A percentile compares a stretch with the other conserved stretches of the same genome.
Evolutionary conservation across 2,888 invertebrate genomes (phyloP).

Genomic region (Pyrrhosoma nymphula): DNA sequence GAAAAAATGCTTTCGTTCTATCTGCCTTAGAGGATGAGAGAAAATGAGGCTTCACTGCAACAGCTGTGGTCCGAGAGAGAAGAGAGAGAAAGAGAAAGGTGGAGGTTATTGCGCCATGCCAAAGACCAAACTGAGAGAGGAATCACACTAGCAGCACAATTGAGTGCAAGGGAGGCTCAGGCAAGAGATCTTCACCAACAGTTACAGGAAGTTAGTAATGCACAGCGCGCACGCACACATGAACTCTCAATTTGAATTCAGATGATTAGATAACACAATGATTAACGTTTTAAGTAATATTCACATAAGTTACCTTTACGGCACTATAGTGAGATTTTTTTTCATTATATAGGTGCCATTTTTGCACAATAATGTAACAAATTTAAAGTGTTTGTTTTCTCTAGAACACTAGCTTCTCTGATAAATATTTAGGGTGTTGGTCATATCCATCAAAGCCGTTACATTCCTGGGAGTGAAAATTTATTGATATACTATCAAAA

Average conservation of each 20-base stretch:
- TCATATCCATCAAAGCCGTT: slow-evolving; percentile 43
- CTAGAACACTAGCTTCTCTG: slow-evolving; percentile 1
- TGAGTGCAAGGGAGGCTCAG: slow-evolving; percentile 92
- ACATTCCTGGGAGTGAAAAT: slow-evolving; percentile 53
- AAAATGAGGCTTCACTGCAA: slow-evolving; percentile 86
- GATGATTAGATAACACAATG: neutral
- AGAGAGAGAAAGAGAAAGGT: slow-evolving; percentile 92
- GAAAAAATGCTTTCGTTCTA: slow-evolving; percentile 51
- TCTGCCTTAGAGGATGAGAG: slow-evolving; percentile 81
- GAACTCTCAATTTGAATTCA: slow-evolving; percentile 66
- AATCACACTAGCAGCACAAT: slow-evolving; percentile 90
- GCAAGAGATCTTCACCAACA: slow-evolving; percentile 92
- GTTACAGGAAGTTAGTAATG: slow-evolving; percentile 85
- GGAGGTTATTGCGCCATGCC: slow-evolving; percentile 92
- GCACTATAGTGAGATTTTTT: neutral
- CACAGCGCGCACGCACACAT: slow-evolving; percentile 40
- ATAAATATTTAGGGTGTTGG: slow-evolving; percentile 37
- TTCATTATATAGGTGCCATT: neutral
- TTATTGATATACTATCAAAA: neutral
- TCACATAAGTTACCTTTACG: neutral
- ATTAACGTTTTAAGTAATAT: neutral
- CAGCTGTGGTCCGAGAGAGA: slow-evolving; percentile 82
- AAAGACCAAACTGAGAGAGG: slow-evolving; percentile 94
- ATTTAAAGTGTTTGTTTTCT: slow-evolving; percentile 28
- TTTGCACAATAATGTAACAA: neutral